Conservation (phyloP, 2,113 vertebrate genomes). For the Mirounga angustirostris region DNA sequence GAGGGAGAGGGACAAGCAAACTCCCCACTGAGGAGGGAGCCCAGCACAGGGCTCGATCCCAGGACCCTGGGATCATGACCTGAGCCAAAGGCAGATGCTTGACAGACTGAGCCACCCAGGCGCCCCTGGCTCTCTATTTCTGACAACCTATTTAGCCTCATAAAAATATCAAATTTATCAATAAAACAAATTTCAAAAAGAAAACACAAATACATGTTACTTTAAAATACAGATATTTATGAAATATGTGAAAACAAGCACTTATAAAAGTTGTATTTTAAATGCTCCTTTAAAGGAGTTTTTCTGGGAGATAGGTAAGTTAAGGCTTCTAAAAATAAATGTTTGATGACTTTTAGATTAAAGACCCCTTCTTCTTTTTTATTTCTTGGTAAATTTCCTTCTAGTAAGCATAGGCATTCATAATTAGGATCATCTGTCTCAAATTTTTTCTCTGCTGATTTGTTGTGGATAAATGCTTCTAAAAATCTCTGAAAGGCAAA, state of each 20-base stretch:
- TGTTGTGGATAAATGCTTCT: slow-evolving; percentile 79
- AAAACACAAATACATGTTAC: neutral
- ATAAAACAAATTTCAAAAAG: slow-evolving; percentile 53
- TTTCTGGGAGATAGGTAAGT: slow-evolving; percentile 47
- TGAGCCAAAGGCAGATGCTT: neutral
- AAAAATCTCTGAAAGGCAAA: slow-evolving; percentile 75
- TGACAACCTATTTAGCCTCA: slow-evolving; percentile 3
- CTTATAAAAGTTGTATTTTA: slow-evolving; percentile 49
- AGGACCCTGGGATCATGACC: neutral
- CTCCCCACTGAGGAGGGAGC: neutral
- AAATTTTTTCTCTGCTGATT: slow-evolving; percentile 62
- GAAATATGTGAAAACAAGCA: slow-evolving; percentile 42
- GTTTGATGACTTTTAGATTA: slow-evolving; percentile 67
- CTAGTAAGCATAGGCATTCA: slow-evolving; percentile 42
- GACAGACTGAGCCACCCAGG: neutral
- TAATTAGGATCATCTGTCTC: slow-evolving; percentile 73
- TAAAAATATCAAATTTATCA: slow-evolving; percentile 58
- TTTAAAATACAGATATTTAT: slow-evolving; percentile 64
- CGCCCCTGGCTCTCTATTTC: neutral
- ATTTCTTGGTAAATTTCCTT: slow-evolving; percentile 57
- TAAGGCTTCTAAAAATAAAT: slow-evolving; percentile 67
- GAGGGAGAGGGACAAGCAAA: neutral
- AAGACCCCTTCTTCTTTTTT: slow-evolving; percentile 24
- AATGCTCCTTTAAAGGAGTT: slow-evolving; percentile 39
- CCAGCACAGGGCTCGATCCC: neutral